These are phyloP conservation scores for Sciurus niger DNA, from an alignment of 2,113 vertebrate species.

Conservation along the genomic window DNA sequence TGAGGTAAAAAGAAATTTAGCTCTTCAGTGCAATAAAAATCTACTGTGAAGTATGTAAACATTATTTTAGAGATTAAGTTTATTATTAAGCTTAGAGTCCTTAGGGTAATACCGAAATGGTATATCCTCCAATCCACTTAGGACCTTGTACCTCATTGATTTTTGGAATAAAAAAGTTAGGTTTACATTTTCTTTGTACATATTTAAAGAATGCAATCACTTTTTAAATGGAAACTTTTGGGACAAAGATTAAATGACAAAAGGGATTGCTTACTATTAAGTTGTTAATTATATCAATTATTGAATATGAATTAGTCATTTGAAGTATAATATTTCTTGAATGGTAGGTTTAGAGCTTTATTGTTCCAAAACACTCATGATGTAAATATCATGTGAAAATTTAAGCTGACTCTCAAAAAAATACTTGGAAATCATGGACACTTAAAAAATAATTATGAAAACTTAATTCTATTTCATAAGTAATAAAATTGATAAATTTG, in stretches of 20 bases:
- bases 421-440: not conserved
- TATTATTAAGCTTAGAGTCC: not conserved
- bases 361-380: not conserved
- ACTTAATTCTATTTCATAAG: conserved; percentile 58
- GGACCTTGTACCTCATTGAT: conserved; percentile 83
- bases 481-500: conserved; percentile 42
- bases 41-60: conserved; percentile 20
- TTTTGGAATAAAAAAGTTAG: conserved; percentile 60
- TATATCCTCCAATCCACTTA: conserved; percentile 82
- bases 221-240: conserved; percentile 58
- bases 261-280: conserved; percentile 46
- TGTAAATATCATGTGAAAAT: conserved; percentile 45
- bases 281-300: conserved; percentile 53
- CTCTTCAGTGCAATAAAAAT: conserved; percentile 49
- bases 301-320: not conserved
- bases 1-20: conserved; percentile 68
- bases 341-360: conserved; percentile 18
- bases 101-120: conserved; percentile 60
- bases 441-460: conserved; percentile 51
- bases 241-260: conserved; percentile 23
- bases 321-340: conserved; percentile 25
- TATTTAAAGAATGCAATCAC: not conserved
- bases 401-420: conserved; percentile 53
- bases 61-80: conserved; percentile 71
- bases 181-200: conserved; percentile 39